Base-by-base conservation (phyloP, 2,888 invertebrate genomes). In the Philereme vetulata region DNA sequence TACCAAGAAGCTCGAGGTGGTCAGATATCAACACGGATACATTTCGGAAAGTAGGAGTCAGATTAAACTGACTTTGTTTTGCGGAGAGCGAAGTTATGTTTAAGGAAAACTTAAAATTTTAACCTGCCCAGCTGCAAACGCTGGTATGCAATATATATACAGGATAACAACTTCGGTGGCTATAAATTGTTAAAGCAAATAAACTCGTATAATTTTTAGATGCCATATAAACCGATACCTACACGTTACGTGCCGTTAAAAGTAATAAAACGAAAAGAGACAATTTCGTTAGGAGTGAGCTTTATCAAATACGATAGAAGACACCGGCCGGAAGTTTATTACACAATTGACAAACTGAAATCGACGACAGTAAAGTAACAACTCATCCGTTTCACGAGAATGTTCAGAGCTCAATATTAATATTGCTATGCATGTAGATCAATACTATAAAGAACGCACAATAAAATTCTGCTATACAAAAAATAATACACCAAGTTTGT, bases 291-390 rank as follows among this genome's bases (percentile, higher is more conserved):
- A 68, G 70, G 64, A 74, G 69, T 70, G 69, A 78, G 74, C 72
- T 78, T 73, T 77, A 82, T 80, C 79, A 77, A 80, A 81, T 77
- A 67, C 73, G 72, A 74, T 66, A 70, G 66, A 68, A 70, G 67
- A 72, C 76, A 72, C 69, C 73, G 72, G 70, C 67, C 68, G 68
- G 67, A 72, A 74, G 71, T 82, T 84, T 86, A 84, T 81, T 78
- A 74, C 73, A 77, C 81, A 79, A 81, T 82, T 78, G 82, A 81
- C 81, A 78, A 80, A 74, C 80, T 21, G 72, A 80, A 83, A 82
- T 78, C 72, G 79, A 77, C 71, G 65, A 65, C 67, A 72, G 74
- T 77, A 80, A 82, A 79, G 81, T 56, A 42, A 53, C 61, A 45
- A 49, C 61, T 53, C 46, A 76, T 68, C 75, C 71, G 71, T 64